These are phyloP conservation scores for Lacanobia oleracea DNA, from an alignment of 2,888 invertebrate species.

Conservation along the genomic window DNA sequence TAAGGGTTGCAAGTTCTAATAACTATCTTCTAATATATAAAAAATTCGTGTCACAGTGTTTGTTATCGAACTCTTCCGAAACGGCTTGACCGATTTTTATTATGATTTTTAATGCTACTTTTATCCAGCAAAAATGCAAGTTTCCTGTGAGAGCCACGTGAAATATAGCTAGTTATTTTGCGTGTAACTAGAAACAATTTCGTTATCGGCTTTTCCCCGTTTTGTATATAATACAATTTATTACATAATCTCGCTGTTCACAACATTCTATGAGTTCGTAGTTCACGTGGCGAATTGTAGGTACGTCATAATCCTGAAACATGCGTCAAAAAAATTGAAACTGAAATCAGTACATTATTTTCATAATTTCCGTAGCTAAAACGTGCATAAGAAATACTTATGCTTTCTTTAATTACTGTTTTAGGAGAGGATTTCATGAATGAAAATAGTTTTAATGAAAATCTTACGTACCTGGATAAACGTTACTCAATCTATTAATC, in stretches of 20 bases:
- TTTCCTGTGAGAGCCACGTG: background rate
- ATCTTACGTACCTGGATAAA: no score
- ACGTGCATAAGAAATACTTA: background rate
- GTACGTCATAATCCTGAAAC: conserved; percentile 39
- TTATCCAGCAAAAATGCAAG: background rate
- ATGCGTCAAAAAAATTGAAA: conserved; percentile 19
- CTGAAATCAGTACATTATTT: conserved; percentile 10
- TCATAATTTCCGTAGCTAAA: conserved; percentile 17
- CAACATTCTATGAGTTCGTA: background rate
- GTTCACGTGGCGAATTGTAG: background rate
- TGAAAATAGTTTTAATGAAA: background rate
- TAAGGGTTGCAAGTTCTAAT: no score
- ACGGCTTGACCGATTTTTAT: no score
- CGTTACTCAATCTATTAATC: no score
- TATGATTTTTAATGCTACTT: no score
- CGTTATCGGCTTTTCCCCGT: conserved; percentile 4
- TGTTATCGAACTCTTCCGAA: no score
- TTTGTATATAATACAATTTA: conserved; percentile 7
- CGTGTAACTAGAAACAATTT: background rate
- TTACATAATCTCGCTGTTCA: conserved; percentile 21
- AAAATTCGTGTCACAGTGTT: no score
- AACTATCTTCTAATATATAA: no score
- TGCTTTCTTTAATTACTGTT: background rate
- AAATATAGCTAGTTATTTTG: background rate
- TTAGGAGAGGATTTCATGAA: background rate